Conservation (phyloP, 2,113 vertebrate species). For the Pituophis catenifer region DNA sequence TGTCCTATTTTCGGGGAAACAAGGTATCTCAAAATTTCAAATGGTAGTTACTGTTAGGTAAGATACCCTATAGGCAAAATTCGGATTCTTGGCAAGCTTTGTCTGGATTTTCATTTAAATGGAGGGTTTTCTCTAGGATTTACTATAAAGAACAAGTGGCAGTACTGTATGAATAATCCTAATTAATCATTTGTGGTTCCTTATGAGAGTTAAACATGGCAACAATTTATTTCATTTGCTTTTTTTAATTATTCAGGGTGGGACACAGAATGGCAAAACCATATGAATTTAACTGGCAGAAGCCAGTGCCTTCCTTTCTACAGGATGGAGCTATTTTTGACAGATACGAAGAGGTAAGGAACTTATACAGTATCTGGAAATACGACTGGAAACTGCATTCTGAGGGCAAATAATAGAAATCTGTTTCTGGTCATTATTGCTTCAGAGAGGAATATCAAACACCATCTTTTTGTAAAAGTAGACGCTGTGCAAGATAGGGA, state of each 20-base stretch:
- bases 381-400: not conserved
- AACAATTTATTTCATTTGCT: slow-evolving; percentile 41
- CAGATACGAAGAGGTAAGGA: slow-evolving; percentile 94
- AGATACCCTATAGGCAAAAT: not conserved
- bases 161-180: not conserved
- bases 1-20: too few species aligned
- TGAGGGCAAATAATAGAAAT: not conserved
- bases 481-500: not conserved
- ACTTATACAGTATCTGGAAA: slow-evolving; percentile 11
- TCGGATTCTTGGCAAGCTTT: not conserved
- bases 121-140: not conserved
- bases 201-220: not conserved
- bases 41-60: not conserved
- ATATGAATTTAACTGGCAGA: slow-evolving; percentile 99
- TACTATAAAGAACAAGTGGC: not conserved
- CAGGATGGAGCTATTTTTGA: slow-evolving; percentile 94
- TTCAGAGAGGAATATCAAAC: not conserved
- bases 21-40: not conserved
- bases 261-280: slow-evolving; percentile 92
- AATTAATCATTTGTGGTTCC: not conserved
- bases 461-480: not conserved
- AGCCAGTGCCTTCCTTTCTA: slow-evolving; percentile 89
- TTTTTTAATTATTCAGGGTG: slow-evolving; percentile 73
- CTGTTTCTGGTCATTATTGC: not conserved
- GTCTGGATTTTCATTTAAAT: not conserved